These are phyloP conservation scores for Diadema setosum DNA, from an alignment of 35 echinoderm and acorn worm genomes.

Conservation along the genomic window DNA sequence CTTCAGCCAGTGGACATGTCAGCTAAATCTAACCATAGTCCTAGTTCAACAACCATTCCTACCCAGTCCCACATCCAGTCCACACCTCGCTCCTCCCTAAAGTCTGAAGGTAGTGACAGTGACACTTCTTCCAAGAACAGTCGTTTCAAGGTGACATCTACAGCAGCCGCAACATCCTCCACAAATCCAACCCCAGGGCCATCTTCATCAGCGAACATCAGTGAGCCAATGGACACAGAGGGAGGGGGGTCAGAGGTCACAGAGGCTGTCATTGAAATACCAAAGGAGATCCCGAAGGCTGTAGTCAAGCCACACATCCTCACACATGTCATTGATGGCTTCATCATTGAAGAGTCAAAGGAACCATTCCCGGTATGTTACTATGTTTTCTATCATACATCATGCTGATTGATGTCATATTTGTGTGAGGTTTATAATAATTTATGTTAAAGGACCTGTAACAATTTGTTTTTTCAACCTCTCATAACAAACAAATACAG, in stretches of 20 bases:
- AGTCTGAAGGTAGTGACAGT: slow-evolving; percentile 4
- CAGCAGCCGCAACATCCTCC: background rate
- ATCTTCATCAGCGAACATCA: background rate
- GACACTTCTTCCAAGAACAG: background rate
- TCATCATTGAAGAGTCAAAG: slow-evolving; percentile 96
- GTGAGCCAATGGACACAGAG: background rate
- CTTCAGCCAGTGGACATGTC: background rate
- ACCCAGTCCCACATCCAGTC: background rate
- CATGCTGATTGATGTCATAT: no score
- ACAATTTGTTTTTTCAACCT: no score
- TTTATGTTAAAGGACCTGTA: no score
- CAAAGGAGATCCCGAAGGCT: slow-evolving; percentile 69
- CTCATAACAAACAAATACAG: no score
- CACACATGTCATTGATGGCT: slow-evolving; percentile 98
- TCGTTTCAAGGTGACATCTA: background rate
- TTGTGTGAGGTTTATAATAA: no score
- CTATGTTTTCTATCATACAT: no score
- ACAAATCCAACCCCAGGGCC: slow-evolving; percentile 6
- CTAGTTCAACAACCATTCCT: background rate
- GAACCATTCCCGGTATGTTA: slow-evolving; percentile 90
- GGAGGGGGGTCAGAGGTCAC: background rate
- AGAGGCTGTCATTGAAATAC: slow-evolving; percentile 11
- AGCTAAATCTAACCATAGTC: background rate
- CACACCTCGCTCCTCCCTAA: background rate
- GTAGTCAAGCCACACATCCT: slow-evolving; percentile 89